Conservation (phyloP, 2,797 vertebrate species). For the Acomys russatus region DNA sequence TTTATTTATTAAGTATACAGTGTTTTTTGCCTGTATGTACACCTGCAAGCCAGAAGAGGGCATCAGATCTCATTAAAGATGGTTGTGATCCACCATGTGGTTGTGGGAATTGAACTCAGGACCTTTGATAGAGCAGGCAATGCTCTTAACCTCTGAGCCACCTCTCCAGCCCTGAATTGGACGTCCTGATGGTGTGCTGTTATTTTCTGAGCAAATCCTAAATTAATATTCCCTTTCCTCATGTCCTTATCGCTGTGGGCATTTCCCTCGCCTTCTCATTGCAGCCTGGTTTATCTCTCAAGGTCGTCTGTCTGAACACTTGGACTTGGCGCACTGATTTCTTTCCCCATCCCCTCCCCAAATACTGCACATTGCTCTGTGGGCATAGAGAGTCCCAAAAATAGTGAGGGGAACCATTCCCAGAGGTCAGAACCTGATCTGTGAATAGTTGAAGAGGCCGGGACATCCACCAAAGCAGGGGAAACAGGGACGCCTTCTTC, state of each 20-base stretch:
- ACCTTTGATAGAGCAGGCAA: too few species aligned
- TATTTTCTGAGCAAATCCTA: background rate
- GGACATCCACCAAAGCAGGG: background rate
- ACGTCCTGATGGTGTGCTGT: background rate
- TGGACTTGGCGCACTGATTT: background rate
- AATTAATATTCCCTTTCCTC: background rate
- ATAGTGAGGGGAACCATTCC: background rate
- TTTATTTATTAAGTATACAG: too few species aligned
- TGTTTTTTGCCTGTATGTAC: too few species aligned
- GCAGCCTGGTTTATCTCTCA: background rate
- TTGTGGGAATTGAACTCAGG: too few species aligned
- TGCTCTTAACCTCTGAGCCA: too few species aligned
- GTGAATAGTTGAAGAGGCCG: background rate
- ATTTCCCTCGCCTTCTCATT: background rate
- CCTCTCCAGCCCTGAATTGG: too few species aligned
- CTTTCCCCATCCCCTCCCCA: background rate
- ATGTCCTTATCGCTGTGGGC: too few species aligned
- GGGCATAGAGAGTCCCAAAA: background rate
- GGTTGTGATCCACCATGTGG: too few species aligned
- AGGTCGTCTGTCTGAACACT: background rate
- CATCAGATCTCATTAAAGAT: too few species aligned
- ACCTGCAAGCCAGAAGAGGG: too few species aligned
- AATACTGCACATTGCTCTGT: background rate
- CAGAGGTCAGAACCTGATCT: constrained; percentile 13
- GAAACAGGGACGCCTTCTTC: background rate